Evolutionary conservation across 2,888 invertebrate genomes (phyloP), one percentile per base, ranked within the genome.

Genomic region (Orthosia gracilis): DNA sequence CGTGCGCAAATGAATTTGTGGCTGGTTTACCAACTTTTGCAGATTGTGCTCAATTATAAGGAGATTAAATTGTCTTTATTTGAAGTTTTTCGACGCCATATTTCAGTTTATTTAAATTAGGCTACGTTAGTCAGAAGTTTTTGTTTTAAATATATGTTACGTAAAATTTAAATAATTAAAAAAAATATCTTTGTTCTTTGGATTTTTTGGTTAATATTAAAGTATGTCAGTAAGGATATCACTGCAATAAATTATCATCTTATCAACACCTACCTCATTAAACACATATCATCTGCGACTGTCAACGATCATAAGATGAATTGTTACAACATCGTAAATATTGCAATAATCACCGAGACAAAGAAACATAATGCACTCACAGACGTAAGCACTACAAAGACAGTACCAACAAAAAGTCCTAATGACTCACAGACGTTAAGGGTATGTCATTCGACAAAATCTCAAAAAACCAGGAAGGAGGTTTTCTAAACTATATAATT

Each of bases 321-420:
- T 21, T 26, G 58, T 58, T 65, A 63, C 52, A 76, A 58, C 76
- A 78, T 78, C 45, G 49, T 65, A 59, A 64, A 50, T 73, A 50
- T 47, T 65, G 52, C 40, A 71, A 76, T 64, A 45, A 79, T 71
- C 52, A 40, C 31, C 15, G 18, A 26, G 45, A 69, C 73, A 73
- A 65, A 64, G 49, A 49, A 64, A 80, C 15, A 59, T 50, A 73
- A 64, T 31, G 64, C 40, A 49, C 21, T 26, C 13, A 12, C 71
- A 49, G 45, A 18, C 15, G 26, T 47, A 45, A 59, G 47, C 23
- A 69, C 47, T 18, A 66, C 69, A 50, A 69, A 69, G 49, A 78
- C 54, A 12, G n/a, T 59, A 77, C 26, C 47, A 63, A 78, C 31
- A 69, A 66, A 71, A 72, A 65, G 59, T 78, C 66, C 58, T 31